Conservation (phyloP, 2,797 vertebrate genomes). For the Chelon auratus region DNA sequence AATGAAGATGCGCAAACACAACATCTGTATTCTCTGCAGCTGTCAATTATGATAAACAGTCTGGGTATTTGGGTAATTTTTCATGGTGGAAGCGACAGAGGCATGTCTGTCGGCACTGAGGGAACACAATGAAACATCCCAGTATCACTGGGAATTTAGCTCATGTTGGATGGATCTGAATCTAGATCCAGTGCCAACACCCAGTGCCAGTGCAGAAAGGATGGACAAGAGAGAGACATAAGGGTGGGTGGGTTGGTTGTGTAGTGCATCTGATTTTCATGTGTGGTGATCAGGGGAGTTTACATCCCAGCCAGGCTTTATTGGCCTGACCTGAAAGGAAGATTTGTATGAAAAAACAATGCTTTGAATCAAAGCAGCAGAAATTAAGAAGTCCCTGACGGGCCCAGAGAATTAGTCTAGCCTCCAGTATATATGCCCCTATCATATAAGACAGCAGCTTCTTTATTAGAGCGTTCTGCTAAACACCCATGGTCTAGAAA, state of each 20-base stretch:
- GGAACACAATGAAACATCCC: constrained; percentile 20
- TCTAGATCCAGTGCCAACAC: not conserved
- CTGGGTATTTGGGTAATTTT: constrained; percentile 29
- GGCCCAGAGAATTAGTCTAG: not conserved
- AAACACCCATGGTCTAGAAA: not conserved
- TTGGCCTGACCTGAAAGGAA: constrained; percentile 2
- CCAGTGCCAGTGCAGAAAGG: constrained; percentile 1
- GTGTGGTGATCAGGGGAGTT: not conserved
- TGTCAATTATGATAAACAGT: constrained; percentile 55
- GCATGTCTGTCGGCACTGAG: constrained; percentile 18
- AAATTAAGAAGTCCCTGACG: not conserved
- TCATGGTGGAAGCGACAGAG: constrained; percentile 15
- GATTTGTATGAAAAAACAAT: not conserved
- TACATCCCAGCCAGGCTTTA: not conserved
- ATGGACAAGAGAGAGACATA: not conserved
- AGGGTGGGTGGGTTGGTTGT: not conserved
- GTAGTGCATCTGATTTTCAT: constrained; percentile 2
- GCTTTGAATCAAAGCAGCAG: not conserved
- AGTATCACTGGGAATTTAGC: not conserved
- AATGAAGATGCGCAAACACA: constrained; percentile 45
- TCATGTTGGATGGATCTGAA: not conserved
- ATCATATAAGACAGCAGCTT: not conserved
- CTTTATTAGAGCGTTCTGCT: constrained; percentile 1
- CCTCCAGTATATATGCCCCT: not conserved
- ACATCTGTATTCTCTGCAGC: constrained; percentile 57